phyloP scores from a whole-genome alignment of 2,888 invertebrate genomes.

The Eurytoma adleriae region DNA sequence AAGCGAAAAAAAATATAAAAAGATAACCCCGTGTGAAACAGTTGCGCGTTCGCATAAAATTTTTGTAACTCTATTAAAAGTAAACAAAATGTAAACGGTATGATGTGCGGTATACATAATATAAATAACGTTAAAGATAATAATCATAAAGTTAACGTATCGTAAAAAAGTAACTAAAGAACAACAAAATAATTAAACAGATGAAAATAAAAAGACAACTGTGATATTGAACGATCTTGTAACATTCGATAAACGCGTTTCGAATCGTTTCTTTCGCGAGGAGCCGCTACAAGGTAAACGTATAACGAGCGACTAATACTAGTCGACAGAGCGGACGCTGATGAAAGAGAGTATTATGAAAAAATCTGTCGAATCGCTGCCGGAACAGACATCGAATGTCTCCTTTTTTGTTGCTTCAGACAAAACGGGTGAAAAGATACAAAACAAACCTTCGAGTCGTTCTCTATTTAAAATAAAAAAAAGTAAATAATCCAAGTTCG shows the following conservation, averaged over 20 bases:
- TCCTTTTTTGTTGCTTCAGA: slow-evolving; percentile 43
- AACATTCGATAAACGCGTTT: slow-evolving; percentile 72
- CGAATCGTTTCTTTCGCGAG: slow-evolving; percentile 31
- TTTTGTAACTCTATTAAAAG: slow-evolving; percentile 66
- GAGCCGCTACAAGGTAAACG: slow-evolving; percentile 1
- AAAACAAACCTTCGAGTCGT: slow-evolving; percentile 42
- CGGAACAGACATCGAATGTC: slow-evolving; percentile 40
- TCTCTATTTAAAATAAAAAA: slow-evolving; percentile 46
- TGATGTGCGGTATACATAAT: slow-evolving; percentile 69
- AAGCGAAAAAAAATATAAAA: slow-evolving; percentile 33
- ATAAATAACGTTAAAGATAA: slow-evolving; percentile 71
- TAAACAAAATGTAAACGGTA: slow-evolving; percentile 58
- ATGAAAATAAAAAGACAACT: slow-evolving; percentile 73
- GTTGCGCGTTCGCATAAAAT: slow-evolving; percentile 56
- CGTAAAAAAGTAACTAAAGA: slow-evolving; percentile 66
- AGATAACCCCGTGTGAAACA: slow-evolving; percentile 55
- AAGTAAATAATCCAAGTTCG: slow-evolving; percentile 52
- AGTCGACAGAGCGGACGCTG: not conserved
- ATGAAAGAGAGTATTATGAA: slow-evolving; percentile 7
- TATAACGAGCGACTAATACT: not conserved
- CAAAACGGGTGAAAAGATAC: slow-evolving; percentile 17
- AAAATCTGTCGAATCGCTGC: slow-evolving; percentile 36
- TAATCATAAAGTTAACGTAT: slow-evolving; percentile 72
- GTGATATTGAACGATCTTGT: slow-evolving; percentile 76
- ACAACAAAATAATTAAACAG: slow-evolving; percentile 58